phyloP scores from a whole-genome alignment of 2,113 vertebrate genomes.

The Cranoglanis bouderius region DNA sequence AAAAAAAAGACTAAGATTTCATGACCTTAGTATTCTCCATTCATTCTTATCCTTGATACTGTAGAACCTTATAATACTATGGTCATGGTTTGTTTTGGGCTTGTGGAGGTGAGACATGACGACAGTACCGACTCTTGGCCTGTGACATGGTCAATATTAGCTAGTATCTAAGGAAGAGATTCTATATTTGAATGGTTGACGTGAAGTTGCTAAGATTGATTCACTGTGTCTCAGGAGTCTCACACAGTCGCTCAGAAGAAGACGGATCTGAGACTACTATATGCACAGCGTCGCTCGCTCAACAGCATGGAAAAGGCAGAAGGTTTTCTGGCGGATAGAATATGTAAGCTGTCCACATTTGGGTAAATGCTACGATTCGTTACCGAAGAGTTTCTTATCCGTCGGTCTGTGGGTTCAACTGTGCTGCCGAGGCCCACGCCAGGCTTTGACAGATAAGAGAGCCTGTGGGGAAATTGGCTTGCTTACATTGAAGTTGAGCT shows the following conservation, averaged over 20 bases:
- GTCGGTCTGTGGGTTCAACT: neutral
- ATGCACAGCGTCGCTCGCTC: conserved; percentile 12
- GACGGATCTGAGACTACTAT: conserved; percentile 28
- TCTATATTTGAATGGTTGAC: conserved; percentile 1
- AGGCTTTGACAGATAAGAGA: neutral
- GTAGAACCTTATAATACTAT: neutral
- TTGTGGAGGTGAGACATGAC: neutral
- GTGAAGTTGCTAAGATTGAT: conserved; percentile 10
- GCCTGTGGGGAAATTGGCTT: conserved; percentile 24
- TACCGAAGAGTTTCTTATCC: conserved; percentile 17
- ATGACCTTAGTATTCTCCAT: neutral
- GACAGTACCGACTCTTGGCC: neutral
- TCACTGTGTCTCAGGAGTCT: conserved; percentile 23
- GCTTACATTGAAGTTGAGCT: conserved; percentile 7
- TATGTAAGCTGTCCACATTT: conserved; percentile 27
- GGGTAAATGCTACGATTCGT: conserved; percentile 33
- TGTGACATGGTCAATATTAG: neutral
- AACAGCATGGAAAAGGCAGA: conserved; percentile 10
- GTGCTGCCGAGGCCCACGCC: neutral
- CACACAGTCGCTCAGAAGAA: conserved; percentile 1
- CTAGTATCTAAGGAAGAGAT: neutral
- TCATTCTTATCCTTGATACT: neutral
- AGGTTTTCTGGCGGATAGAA: conserved; percentile 23
- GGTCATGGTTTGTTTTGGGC: neutral
- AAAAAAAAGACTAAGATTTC: neutral